Evolutionary conservation across 2,888 invertebrate species (phyloP).

Genomic region (Phalera bucephala): DNA sequence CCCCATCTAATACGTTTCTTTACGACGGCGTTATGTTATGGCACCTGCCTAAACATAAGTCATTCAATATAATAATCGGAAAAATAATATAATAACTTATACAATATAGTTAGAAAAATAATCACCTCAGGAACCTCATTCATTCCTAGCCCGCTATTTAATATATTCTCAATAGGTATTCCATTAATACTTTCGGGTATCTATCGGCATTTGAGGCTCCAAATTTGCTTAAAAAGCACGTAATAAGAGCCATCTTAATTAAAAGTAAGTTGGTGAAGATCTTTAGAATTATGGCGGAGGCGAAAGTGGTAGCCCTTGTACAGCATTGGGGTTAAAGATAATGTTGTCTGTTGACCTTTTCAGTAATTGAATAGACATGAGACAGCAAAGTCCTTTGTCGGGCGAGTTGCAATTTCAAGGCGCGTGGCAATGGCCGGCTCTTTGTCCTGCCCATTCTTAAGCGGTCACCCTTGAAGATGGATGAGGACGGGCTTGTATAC

Average conservation of each 20-base stretch:
- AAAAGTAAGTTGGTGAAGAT: slow-evolving; percentile 11
- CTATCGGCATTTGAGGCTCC: slow-evolving; percentile 12
- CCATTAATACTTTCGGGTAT: slow-evolving; percentile 17
- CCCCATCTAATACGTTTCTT: slow-evolving; percentile 30
- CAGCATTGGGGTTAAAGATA: slow-evolving; percentile 17
- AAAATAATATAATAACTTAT: no score
- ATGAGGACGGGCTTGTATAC: slow-evolving; percentile 21
- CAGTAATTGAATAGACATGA: slow-evolving; percentile 67
- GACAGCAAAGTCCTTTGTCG: slow-evolving; percentile 59
- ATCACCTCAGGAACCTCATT: slow-evolving; percentile 26
- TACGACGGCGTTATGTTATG: slow-evolving; percentile 17
- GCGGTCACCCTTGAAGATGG: slow-evolving; percentile 37
- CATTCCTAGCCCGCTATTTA: slow-evolving; percentile 9
- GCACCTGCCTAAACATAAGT: slow-evolving; percentile 14
- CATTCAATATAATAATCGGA: no score
- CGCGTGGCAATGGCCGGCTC: slow-evolving; percentile 45
- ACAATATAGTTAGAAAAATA: slow-evolving; percentile 5
- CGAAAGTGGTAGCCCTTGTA: slow-evolving; percentile 1
- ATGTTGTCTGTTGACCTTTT: slow-evolving; percentile 49
- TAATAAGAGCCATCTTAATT: slow-evolving; percentile 18
- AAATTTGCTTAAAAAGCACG: slow-evolving; percentile 13
- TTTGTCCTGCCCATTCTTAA: slow-evolving; percentile 49
- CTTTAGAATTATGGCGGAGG: slow-evolving; percentile 4
- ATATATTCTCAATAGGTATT: slow-evolving; percentile 19
- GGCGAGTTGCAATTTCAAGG: slow-evolving; percentile 55